These are phyloP conservation scores for Listronotus bonariensis DNA, from an alignment of 1,140 invertebrate species.

Conservation along the genomic window DNA sequence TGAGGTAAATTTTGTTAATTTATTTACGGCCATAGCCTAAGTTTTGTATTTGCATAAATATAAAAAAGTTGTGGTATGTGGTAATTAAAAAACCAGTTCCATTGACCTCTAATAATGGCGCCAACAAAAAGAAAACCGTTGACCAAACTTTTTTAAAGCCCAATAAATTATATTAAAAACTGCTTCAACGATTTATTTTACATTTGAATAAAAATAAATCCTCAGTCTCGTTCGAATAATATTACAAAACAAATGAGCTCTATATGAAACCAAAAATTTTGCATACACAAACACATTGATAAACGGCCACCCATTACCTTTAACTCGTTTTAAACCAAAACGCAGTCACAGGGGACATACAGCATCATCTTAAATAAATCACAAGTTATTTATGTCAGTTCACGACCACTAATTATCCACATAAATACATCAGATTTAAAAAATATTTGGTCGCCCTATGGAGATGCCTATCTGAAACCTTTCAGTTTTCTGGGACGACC, in stretches of 20 bases:
- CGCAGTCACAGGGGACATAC: constrained; percentile 21
- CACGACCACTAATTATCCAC: constrained; percentile 40
- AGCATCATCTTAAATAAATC: constrained; percentile 37
- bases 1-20: too few relatives aligned
- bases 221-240: not conserved
- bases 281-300: constrained; percentile 30
- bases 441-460: constrained; percentile 35
- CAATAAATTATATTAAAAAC: too few relatives aligned
- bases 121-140: too few relatives aligned
- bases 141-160: too few relatives aligned
- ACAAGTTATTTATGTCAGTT: constrained; percentile 43
- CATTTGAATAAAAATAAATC: too few relatives aligned
- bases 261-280: constrained; percentile 32
- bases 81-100: too few relatives aligned
- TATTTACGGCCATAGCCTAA: too few relatives aligned
- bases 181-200: too few relatives aligned
- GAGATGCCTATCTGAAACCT: constrained; percentile 33
- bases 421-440: constrained; percentile 42
- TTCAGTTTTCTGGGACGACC: constrained; percentile 1
- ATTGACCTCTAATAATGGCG: too few relatives aligned
- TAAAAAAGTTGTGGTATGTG: too few relatives aligned
- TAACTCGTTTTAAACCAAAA: constrained; percentile 19
- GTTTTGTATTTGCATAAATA: too few relatives aligned
- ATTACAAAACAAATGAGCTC: constrained; percentile 29
- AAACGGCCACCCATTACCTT: constrained; percentile 15